Base-by-base conservation (phyloP, 2,113 vertebrate genomes). In the Ptychochromis oligacanthus region DNA sequence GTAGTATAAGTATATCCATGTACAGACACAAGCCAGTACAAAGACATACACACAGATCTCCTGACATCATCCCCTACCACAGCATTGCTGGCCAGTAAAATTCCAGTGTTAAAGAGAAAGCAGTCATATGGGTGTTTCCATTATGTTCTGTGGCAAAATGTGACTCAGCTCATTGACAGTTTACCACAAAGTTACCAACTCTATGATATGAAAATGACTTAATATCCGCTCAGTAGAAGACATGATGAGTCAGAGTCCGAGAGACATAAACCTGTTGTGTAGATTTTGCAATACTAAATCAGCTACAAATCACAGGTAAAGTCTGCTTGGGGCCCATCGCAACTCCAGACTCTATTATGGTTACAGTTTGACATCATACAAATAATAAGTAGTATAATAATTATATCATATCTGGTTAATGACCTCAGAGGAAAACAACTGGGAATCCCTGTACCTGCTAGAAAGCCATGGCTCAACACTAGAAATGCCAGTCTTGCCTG, bases 121-220 rank as follows among this genome's bases (percentile, higher is more conserved):
- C 0, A 40, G 64, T 87, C 84, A 82, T 80, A 59, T 70, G 83
- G 54, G 83, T 36, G 81, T 81, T 70, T 70, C 57, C 75, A 36
- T 13, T 43, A 56, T 34, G 67, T 54, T 83, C 43, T 58, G 24
- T 56, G 52, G 34, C 40, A 81, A 59, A 86, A 40, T 40, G 43
- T 88, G 89, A 93, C 77, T 91, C 76, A 80, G n/a, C 75, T 18
- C 58, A 43, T 11, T 36, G 9, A 36, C 58, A 67, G 84, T 64
- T 58, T 26, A 83, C 31, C 24, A 74, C n/a, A 84, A 78, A 43
- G 15, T 65, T 14, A 78, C 22, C 54, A 60, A 59, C 81, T n/a
- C 6, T 7, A 34, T 55, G 59, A 67, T 55, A 43, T 56, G 0
- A 40, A 28, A 56, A 54, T 64, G 62, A 88, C 59, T 60, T 1